Conservation (phyloP, 2,888 invertebrate species). For the Ditula angustiorana region DNA sequence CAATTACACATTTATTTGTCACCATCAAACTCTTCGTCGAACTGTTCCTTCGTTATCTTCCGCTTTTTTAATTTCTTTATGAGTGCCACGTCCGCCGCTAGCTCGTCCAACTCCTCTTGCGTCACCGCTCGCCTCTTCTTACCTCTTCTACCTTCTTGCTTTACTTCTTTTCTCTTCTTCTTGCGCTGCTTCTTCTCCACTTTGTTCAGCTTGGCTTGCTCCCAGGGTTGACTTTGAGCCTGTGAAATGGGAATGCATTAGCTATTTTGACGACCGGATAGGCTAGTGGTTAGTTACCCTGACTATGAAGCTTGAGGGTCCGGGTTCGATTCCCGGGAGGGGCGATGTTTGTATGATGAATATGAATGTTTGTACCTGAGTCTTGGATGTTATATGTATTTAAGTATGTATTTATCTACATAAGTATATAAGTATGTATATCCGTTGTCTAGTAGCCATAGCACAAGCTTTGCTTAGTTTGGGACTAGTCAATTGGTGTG, state of each 20-base stretch:
- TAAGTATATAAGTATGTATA: too few species aligned
- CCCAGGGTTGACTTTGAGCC: constrained; percentile 90
- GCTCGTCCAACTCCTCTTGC: constrained; percentile 90
- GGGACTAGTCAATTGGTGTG: too few species aligned
- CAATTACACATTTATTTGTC: constrained; percentile 55
- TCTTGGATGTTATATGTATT: too few species aligned
- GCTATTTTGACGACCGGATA: too few species aligned
- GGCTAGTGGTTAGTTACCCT: too few species aligned
- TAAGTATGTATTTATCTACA: too few species aligned
- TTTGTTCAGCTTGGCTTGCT: constrained; percentile 90
- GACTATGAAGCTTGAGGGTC: too few species aligned
- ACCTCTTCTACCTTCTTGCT: constrained; percentile 75
- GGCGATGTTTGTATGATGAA: too few species aligned
- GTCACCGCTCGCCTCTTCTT: constrained; percentile 79
- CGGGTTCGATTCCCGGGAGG: too few species aligned
- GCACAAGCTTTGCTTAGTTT: too few species aligned
- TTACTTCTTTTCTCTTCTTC: constrained; percentile 86
- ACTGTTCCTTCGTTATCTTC: constrained; percentile 90
- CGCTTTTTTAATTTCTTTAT: constrained; percentile 95
- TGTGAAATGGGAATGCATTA: constrained; percentile 51
- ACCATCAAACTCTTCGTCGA: constrained; percentile 86
- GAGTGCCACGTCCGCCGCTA: constrained; percentile 92
- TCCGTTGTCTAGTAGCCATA: too few species aligned
- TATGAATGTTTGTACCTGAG: too few species aligned
- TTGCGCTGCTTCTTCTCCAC: constrained; percentile 87